phyloP scores from a whole-genome alignment of 1,140 invertebrate species.

The Anastrepha obliqua region DNA sequence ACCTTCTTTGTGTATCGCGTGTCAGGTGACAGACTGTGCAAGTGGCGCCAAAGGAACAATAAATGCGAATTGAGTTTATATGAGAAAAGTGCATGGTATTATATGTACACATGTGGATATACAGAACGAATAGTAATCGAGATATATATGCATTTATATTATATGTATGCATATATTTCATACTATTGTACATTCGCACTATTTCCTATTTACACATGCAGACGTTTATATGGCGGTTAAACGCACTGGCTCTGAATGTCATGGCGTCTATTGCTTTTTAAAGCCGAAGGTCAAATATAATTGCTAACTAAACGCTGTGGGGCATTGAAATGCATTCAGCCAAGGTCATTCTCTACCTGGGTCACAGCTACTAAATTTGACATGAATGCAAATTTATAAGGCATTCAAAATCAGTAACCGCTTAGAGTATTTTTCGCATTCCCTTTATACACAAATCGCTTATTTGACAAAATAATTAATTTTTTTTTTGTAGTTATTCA shows the following conservation, averaged over 20 bases:
- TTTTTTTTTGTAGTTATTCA: too few relatives aligned
- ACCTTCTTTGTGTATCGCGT: neutral
- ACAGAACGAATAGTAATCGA: neutral
- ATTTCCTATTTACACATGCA: neutral
- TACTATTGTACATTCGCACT: neutral
- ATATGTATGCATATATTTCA: neutral
- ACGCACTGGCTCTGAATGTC: neutral
- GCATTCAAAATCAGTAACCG: too few relatives aligned
- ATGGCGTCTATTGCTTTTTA: slow-evolving; percentile 7
- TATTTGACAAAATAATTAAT: too few relatives aligned
- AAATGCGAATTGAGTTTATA: neutral
- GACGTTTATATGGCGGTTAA: neutral
- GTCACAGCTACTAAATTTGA: neutral
- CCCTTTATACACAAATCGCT: too few relatives aligned
- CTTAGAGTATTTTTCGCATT: too few relatives aligned
- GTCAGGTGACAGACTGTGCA: neutral
- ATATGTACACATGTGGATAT: neutral
- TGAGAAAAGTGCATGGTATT: neutral
- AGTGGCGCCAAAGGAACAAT: slow-evolving; percentile 22
- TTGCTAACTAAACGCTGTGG: neutral
- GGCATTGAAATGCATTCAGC: neutral
- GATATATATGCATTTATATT: neutral
- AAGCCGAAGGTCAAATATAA: neutral
- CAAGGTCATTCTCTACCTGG: neutral
- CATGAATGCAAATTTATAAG: too few relatives aligned